Percentiles rank a stretch among this genome's conserved stretches.
Conservation (phyloP, 2,797 vertebrate genomes). For the Arnoldichthys spilopterus region DNA sequence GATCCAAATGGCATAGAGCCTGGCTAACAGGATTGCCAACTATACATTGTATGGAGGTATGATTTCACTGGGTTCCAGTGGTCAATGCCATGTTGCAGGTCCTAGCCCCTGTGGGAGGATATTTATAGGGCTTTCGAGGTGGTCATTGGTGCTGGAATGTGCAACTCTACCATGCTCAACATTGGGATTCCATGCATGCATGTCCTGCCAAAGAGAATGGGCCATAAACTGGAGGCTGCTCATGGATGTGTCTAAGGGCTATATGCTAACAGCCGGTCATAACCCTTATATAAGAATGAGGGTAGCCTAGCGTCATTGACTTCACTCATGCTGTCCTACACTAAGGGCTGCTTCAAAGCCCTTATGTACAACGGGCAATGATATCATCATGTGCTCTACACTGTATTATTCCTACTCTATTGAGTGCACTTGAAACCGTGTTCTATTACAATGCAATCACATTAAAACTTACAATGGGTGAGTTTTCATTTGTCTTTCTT, state of each 20-base stretch:
- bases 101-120: constrained; percentile 40
- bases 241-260: constrained; percentile 15
- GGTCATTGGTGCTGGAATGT: constrained; percentile 53
- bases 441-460: constrained; percentile 44
- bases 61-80: constrained; percentile 56
- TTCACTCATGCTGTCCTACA: constrained; percentile 17
- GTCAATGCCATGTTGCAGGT: constrained; percentile 42
- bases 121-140: constrained; percentile 61
- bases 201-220: constrained; percentile 32
- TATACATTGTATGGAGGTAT: constrained; percentile 43
- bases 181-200: constrained; percentile 52
- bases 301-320: not conserved
- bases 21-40: constrained; percentile 26
- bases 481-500: constrained; percentile 42
- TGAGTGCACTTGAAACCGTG: constrained; percentile 25
- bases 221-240: constrained; percentile 31
- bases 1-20: constrained; percentile 21
- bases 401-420: constrained; percentile 42
- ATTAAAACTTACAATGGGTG: constrained; percentile 39
- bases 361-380: not conserved
- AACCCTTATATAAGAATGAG: constrained; percentile 20
- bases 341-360: constrained; percentile 21
- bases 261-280: constrained; percentile 31
- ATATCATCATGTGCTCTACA: constrained; percentile 19
- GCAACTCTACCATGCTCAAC: constrained; percentile 47